Base-by-base conservation (phyloP, 2,888 invertebrate species). In the Pheosia gnoma region DNA sequence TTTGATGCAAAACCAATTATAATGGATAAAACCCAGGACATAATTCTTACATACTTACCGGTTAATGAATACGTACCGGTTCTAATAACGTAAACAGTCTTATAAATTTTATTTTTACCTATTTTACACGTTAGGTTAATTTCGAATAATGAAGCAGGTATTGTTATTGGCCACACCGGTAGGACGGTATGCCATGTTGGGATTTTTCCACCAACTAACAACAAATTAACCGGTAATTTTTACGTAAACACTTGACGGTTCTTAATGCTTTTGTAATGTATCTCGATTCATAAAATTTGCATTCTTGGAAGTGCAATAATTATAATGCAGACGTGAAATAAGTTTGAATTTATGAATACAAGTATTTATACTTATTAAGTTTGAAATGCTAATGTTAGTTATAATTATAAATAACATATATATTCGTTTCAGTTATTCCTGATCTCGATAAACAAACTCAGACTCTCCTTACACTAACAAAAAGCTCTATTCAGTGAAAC, bases 61-160 rank as follows among this genome's bases (percentile, higher is more conserved):
- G 65, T 58, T 60, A 59, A 39, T 60, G 0, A 25, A 51, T 51
- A 51, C 51, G 25, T 7, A 25, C 51, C 51, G 13, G 51, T 51
- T 25, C 7, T 51, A 13, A 51, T 6, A n/a, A 51, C 49, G 8
- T 51, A 51, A 13, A 51, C 5, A 47, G 4, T 9, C 9, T 10
- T 7, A 51, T 51, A 51, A 25, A 51, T 51, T 51, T 51, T 25
- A 51, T 6, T 51, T 25, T 51, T 25, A 51, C 5, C 25, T 25
- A 8, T 4, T 0, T 51, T 51, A 25, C 51, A 51, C 51, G 8
- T 51, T 51, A 51, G 8, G 51, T 13, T 25, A 51, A 51, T 47
- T 25, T 25, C 2, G n/a, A 4, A 47, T n/a, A 11, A 47, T 47
- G 8, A 6, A 25, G 51, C 4, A 5, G 25, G 25, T 51, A 51